These are phyloP conservation scores for Zaprionus obscuricornis DNA, from an alignment of 2,888 invertebrate genomes.

Conservation along the genomic window DNA sequence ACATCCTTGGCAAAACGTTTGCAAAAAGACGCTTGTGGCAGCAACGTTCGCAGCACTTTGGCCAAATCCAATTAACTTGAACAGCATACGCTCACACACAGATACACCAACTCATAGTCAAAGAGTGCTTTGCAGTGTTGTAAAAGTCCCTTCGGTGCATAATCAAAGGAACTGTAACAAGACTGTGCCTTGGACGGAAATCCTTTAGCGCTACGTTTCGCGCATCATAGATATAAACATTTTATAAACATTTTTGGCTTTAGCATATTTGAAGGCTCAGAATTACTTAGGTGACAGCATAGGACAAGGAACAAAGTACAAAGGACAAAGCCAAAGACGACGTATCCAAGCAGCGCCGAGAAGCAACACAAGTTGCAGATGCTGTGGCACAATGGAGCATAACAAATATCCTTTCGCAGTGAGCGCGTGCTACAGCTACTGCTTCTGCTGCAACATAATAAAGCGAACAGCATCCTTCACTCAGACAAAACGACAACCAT, in stretches of 20 bases:
- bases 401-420: conserved; percentile 56
- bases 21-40: conserved; percentile 46
- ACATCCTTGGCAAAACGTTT: conserved; percentile 27
- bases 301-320: too few species aligned
- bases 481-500: conserved; percentile 40
- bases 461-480: conserved; percentile 61
- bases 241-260: conserved; percentile 69
- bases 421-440: too few species aligned
- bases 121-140: conserved; percentile 19
- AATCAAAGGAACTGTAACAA: conserved; percentile 29
- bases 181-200: conserved; percentile 45
- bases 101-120: background rate
- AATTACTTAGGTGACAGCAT: conserved; percentile 59
- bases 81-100: conserved; percentile 35
- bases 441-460: conserved; percentile 65
- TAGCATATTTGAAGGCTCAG: conserved; percentile 68
- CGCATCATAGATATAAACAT: conserved; percentile 64
- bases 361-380: conserved; percentile 20
- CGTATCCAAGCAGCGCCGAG: too few species aligned
- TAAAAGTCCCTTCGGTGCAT: conserved; percentile 24
- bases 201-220: conserved; percentile 44
- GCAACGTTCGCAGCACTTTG: conserved; percentile 50
- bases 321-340: conserved; percentile 16
- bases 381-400: conserved; percentile 61
- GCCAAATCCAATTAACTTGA: conserved; percentile 74